Conservation (phyloP, 2,888 invertebrate genomes). For the Parnassius glacialis region DNA sequence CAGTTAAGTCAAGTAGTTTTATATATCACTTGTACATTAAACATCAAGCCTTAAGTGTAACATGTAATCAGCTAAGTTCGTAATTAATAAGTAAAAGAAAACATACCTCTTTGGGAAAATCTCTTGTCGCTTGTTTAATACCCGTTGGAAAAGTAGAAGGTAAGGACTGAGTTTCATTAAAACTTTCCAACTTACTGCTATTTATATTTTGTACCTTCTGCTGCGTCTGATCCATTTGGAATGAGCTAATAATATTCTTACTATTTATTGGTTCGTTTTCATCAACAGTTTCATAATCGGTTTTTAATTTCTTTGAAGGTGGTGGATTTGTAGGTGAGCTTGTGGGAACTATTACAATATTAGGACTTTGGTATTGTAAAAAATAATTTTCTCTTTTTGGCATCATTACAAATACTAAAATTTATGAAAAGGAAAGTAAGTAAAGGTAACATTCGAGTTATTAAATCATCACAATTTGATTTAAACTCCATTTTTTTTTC, state of each 20-base stretch:
- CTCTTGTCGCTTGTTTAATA: neutral
- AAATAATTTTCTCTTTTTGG: conserved; percentile 30
- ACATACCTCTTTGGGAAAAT: neutral
- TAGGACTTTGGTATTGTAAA: conserved; percentile 39
- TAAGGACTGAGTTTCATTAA: neutral
- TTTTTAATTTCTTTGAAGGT: conserved; percentile 32
- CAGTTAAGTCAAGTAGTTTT: too few species aligned
- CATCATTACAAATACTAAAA: neutral
- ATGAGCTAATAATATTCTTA: neutral
- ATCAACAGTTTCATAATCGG: conserved; percentile 9
- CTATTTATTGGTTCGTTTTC: conserved; percentile 6
- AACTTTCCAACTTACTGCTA: neutral
- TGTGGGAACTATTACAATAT: conserved; percentile 43
- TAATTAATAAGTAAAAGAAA: neutral
- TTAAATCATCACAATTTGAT: too few species aligned
- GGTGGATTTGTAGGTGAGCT: conserved; percentile 27
- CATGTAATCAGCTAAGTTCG: too few species aligned
- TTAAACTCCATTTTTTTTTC: too few species aligned
- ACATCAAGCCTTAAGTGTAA: too few species aligned
- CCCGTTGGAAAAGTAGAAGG: neutral
- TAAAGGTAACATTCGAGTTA: too few species aligned
- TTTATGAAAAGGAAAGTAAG: too few species aligned
- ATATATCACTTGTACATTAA: too few species aligned
- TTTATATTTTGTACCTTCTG: neutral
- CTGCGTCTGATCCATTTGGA: neutral